Conservation (phyloP, 2,113 vertebrate species). For the Myiozetetes cayanensis region DNA sequence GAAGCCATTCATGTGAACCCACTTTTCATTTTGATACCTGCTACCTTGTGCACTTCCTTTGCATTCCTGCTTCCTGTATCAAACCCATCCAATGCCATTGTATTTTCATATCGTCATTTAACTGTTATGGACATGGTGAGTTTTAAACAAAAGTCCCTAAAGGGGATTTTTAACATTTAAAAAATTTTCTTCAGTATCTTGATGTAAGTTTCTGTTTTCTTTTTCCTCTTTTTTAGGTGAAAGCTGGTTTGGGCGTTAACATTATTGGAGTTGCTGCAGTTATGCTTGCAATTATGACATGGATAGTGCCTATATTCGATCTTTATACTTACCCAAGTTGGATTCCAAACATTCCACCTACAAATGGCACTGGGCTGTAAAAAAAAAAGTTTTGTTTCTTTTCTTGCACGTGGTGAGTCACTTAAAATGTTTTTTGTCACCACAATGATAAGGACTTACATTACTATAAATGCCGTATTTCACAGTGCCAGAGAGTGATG, state of each 20-base stretch:
- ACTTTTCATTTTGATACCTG: conserved; percentile 87
- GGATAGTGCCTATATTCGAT: conserved; percentile 83
- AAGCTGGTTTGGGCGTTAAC: conserved; percentile 90
- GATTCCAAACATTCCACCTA: conserved; percentile 65
- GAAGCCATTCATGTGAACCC: conserved; percentile 89
- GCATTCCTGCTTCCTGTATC: conserved; percentile 90
- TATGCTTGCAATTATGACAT: conserved; percentile 83
- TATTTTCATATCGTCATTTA: conserved; percentile 89
- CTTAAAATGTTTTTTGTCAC: background rate
- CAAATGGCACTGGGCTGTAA: conserved; percentile 75
- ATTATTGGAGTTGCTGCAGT: conserved; percentile 84
- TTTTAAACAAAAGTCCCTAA: background rate
- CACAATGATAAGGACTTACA: background rate
- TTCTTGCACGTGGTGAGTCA: background rate
- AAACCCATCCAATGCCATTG: conserved; percentile 91
- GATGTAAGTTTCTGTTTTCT: background rate
- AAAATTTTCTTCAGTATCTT: background rate
- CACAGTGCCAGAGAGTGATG: background rate
- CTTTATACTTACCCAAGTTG: conserved; percentile 86
- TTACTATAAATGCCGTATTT: background rate
- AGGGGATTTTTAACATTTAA: background rate
- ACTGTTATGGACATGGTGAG: conserved; percentile 88
- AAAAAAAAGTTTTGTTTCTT: background rate
- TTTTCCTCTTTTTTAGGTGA: conserved; percentile 79
- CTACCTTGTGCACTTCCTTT: conserved; percentile 89